Base-by-base conservation (phyloP, 1,140 invertebrate species). In the Ganaspis sp. region DNA sequence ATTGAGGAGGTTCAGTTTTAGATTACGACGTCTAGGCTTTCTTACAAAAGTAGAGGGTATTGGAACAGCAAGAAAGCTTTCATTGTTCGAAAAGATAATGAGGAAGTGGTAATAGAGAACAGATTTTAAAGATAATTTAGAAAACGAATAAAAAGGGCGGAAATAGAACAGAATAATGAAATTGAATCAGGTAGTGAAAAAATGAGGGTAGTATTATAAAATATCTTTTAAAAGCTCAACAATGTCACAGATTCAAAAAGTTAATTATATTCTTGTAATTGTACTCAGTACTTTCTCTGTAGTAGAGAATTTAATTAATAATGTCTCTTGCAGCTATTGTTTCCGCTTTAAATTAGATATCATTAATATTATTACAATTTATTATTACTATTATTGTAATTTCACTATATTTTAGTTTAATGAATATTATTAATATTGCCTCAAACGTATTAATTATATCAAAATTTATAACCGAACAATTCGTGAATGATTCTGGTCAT, bases 181-280 rank as follows among this genome's bases (percentile, higher is more conserved):
- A 19, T 21, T 38, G 37, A 42, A 49, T 69, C 21, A 12, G 42
- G 34, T 34, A 34, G 77, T 53, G 72, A 45, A 75, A 54, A 71
- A 74, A 79, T 29, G 49, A 72, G 69, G n/a, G 54, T 75, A 75
- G 58, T 8, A 70, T 49, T 76, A 75, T 34, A 72, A 64, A 70
- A 58, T 40, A 75, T 49, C 81, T 74, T 83, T 82, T 84, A 78
- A 85, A 84, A 82, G 75, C 79, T 79, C 74, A 81, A 85, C 77
- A 84, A 79, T 77, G 80, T 84, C 85, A 81, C 81, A n/a, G n/a
- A 81, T 87, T 87, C 82, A 81, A 83, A 87, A 86, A 85, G 81
- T 74, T 87, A 89, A 89, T 89, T 86, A 87, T 83, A 80, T 87
- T 85, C n/a, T 49, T 17, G 19, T 17, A n/a, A 49, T 49, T 49